Evolutionary conservation across 2,113 vertebrate species (phyloP).

Genomic region (Tupaia chinensis): DNA sequence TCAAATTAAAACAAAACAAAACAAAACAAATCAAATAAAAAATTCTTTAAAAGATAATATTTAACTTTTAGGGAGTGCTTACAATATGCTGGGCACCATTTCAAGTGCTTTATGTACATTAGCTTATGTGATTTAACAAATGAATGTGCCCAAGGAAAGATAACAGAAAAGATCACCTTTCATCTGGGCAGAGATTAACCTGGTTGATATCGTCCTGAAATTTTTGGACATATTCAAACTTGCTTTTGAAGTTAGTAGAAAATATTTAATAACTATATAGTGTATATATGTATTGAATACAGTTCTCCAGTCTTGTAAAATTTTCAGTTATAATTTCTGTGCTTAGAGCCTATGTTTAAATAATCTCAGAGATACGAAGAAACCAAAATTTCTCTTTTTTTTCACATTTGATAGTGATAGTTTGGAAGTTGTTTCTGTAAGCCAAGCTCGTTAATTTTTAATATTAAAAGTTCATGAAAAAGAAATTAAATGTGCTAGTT

Average conservation of each 20-base stretch:
- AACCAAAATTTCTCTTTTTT: neutral
- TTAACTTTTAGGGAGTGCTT: neutral
- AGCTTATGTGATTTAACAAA: conserved; percentile 6
- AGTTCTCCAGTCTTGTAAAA: neutral
- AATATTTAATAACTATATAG: neutral
- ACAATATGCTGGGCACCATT: neutral
- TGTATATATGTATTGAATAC: neutral
- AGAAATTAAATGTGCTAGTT: no score
- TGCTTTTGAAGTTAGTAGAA: conserved; percentile 25
- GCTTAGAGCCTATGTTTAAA: neutral
- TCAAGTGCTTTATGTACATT: neutral
- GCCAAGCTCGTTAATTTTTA: conserved; percentile 5
- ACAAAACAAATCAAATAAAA: no score
- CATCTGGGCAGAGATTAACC: neutral
- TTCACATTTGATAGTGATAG: neutral
- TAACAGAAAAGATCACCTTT: neutral
- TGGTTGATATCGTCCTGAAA: conserved; percentile 12
- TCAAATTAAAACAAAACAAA: no score
- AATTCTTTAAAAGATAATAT: neutral
- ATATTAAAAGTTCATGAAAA: neutral
- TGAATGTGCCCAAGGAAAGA: neutral
- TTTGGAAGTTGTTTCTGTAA: conserved; percentile 37
- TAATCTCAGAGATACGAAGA: neutral
- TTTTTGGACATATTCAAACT: conserved; percentile 12
- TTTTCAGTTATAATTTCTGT: neutral